Evolutionary conservation across 2,888 invertebrate species (phyloP), one percentile per base, ranked within the genome.

Genomic region (Stenodera caucasica): DNA sequence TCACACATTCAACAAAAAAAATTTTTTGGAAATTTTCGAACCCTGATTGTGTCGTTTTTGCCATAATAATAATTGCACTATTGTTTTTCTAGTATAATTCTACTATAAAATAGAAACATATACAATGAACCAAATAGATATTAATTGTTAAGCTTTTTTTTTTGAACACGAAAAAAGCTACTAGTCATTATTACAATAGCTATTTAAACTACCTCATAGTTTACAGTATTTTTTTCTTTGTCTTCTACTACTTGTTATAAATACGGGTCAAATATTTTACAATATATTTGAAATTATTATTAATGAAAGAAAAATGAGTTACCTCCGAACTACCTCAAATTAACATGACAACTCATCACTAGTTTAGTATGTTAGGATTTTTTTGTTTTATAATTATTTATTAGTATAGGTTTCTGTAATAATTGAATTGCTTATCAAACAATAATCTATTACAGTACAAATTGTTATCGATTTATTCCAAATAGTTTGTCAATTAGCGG

Each of bases 101-200:
- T n/a, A n/a, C n/a, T n/a, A n/a, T n/a, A n/a, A n/a, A n/a, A n/a
- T n/a, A 61, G n/a, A 35, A 37, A 8, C 6, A 63, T 67, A 67
- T 67, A 70, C 68, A 70, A 69, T 70, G 66, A 72, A 74, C 76
- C 75, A 75, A 76, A 75, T 72, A 72, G 74, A 75, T 75, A 74
- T 76, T 75, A 76, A 71, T 72, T 71, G 23, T 69, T 73, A 72
- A 72, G 70, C 69, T 68, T 59, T 66, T 66, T 63, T 65, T 58
- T 61, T 4, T 4, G 5, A 26, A 4, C 5, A 26, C 5, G 2
- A 26, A 63, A 9, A 40, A 67, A 66, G 66, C 66, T 71, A 66
- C 73, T 74, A 74, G 74, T 74, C 73, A 72, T 73, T 45, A 23
- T 15, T 72, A 71, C 62, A 73, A 70, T 70, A 70, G 64, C 63